These are phyloP conservation scores for Ochotona curzoniae DNA, from an alignment of 2,113 vertebrate species.

Conservation along the genomic window DNA sequence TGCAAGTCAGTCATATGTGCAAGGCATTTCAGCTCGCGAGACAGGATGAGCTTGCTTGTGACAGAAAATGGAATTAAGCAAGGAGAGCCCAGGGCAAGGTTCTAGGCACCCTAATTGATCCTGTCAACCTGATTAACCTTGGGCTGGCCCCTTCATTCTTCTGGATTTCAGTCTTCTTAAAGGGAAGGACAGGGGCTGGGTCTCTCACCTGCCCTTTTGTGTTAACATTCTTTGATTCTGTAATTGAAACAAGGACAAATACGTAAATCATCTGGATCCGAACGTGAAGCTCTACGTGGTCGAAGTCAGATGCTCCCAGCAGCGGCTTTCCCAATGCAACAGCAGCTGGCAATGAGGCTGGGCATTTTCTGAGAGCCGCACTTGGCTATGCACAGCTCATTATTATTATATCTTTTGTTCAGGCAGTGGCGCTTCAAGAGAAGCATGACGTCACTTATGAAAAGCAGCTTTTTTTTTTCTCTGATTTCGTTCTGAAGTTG, in stretches of 20 bases:
- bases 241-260: conserved; percentile 14
- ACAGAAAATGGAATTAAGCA: background rate
- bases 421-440: conserved; percentile 23
- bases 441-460: conserved; percentile 36
- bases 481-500: conserved; percentile 22
- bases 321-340: background rate
- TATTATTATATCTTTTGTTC: conserved; percentile 32
- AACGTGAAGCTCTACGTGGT: background rate
- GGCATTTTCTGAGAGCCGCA: background rate
- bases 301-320: background rate
- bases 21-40: background rate
- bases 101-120: background rate
- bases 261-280: background rate
- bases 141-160: background rate
- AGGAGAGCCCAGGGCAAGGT: background rate
- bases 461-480: conserved; percentile 33
- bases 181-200: background rate
- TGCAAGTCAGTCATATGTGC: background rate
- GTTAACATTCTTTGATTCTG: background rate
- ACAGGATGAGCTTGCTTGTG: background rate
- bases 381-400: background rate
- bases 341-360: background rate
- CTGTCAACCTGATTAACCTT: background rate
- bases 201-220: background rate
- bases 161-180: background rate